These are phyloP conservation scores for Dunckerocampus dactyliophorus DNA, from an alignment of 2,113 vertebrate genomes.

Conservation along the genomic window DNA sequence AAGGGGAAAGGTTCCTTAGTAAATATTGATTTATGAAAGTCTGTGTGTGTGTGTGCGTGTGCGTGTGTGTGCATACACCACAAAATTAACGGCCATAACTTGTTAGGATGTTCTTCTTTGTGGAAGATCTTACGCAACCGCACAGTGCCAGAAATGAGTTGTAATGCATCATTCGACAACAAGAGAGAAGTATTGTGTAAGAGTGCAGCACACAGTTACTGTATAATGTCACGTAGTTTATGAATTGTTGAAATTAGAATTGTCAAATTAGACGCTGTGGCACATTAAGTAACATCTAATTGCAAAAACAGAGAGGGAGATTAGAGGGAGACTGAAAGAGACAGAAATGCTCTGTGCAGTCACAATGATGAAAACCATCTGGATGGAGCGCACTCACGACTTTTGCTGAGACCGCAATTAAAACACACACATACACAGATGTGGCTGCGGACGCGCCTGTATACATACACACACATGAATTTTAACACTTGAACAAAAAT, in stretches of 20 bases:
- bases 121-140: constrained; percentile 58
- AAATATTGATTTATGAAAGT: constrained; percentile 80
- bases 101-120: constrained; percentile 30
- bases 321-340: constrained; percentile 44
- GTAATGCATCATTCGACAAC: constrained; percentile 42
- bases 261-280: constrained; percentile 49
- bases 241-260: constrained; percentile 58
- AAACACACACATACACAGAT: constrained; percentile 56
- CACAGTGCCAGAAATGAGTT: constrained; percentile 23
- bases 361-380: constrained; percentile 75
- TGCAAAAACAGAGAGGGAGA: constrained; percentile 47
- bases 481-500: constrained; percentile 62
- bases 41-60: constrained; percentile 29
- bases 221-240: constrained; percentile 27
- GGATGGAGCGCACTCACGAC: constrained; percentile 71
- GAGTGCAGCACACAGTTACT: constrained; percentile 4
- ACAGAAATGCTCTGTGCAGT: constrained; percentile 49
- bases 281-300: constrained; percentile 56
- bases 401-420: constrained; percentile 74
- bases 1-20: constrained; percentile 75
- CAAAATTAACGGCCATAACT: constrained; percentile 62
- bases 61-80: constrained; percentile 5
- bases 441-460: constrained; percentile 31
- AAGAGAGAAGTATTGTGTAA: constrained; percentile 18
- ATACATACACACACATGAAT: constrained; percentile 27